Percentiles rank a stretch among this genome's conserved stretches.
These are phyloP conservation scores for Cerceris rybyensis DNA, from an alignment of 2,888 invertebrate genomes.

Conservation along the genomic window DNA sequence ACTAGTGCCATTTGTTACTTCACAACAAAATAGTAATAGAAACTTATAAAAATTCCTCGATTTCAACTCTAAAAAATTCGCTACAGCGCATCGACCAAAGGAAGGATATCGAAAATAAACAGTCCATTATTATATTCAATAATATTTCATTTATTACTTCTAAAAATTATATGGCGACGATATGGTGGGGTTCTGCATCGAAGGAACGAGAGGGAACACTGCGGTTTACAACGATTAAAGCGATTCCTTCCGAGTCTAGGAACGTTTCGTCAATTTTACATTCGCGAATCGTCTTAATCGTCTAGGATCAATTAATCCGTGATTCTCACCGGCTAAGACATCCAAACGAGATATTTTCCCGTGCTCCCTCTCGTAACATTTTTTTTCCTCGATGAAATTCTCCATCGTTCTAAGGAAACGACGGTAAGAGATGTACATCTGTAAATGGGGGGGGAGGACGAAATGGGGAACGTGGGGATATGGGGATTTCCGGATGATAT, in stretches of 20 bases:
- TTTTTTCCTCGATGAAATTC: slow-evolving; percentile 8
- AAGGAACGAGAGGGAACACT: slow-evolving; percentile 49
- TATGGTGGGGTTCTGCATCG: slow-evolving; percentile 66
- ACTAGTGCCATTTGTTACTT: too few relatives aligned
- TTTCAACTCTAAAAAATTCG: neutral
- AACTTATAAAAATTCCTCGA: neutral
- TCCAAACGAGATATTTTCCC: too few relatives aligned
- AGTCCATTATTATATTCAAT: slow-evolving; percentile 60
- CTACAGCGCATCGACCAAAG: neutral
- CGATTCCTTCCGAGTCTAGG: neutral
- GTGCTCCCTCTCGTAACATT: too few relatives aligned
- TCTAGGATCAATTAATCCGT: too few relatives aligned
- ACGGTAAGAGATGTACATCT: slow-evolving; percentile 20
- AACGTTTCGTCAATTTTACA: neutral
- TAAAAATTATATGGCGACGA: slow-evolving; percentile 77
- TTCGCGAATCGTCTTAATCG: neutral
- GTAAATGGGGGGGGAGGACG: slow-evolving; percentile 37
- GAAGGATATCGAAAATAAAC: slow-evolving; percentile 32
- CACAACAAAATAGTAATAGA: neutral
- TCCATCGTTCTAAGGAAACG: slow-evolving; percentile 20
- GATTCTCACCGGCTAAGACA: too few relatives aligned
- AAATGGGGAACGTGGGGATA: slow-evolving; percentile 14
- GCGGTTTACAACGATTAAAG: neutral
- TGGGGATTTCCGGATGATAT: slow-evolving; percentile 49
- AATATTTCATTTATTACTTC: slow-evolving; percentile 74